These are phyloP conservation scores for Acleris holmiana DNA, from an alignment of 2,888 invertebrate genomes.

Conservation along the genomic window DNA sequence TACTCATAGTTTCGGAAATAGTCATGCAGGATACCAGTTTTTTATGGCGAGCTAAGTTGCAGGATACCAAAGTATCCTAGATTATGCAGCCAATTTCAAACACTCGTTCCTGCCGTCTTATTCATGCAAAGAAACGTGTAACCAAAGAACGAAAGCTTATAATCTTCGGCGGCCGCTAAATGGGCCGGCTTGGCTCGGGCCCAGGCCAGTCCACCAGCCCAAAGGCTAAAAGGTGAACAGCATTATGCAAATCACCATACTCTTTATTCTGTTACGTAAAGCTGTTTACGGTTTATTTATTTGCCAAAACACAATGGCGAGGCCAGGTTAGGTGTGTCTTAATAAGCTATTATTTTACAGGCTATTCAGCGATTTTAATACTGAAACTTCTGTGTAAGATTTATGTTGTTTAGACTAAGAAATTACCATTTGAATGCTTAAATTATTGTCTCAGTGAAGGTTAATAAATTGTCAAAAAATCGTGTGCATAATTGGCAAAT, in stretches of 20 bases:
- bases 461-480: too few relatives aligned
- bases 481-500: too few relatives aligned
- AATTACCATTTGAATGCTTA: slow-evolving; percentile 30
- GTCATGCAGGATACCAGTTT: too few relatives aligned
- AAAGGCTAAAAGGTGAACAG: slow-evolving; percentile 78
- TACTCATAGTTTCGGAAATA: background rate
- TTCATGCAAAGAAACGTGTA: slow-evolving; percentile 38
- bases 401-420: slow-evolving; percentile 17
- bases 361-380: slow-evolving; percentile 32
- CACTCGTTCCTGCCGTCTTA: slow-evolving; percentile 18
- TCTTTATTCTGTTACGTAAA: slow-evolving; percentile 76
- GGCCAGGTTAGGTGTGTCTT: slow-evolving; percentile 34
- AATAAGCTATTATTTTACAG: slow-evolving; percentile 37
- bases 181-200: slow-evolving; percentile 75
- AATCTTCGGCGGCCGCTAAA: slow-evolving; percentile 71
- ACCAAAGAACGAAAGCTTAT: slow-evolving; percentile 68
- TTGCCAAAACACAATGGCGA: slow-evolving; percentile 60
- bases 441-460: slow-evolving; percentile 8
- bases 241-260: slow-evolving; percentile 80
- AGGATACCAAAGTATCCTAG: background rate
- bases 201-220: slow-evolving; percentile 65
- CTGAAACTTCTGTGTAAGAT: slow-evolving; percentile 30
- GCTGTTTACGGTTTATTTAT: slow-evolving; percentile 79
- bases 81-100: slow-evolving; percentile 23
- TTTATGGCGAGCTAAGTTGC: too few relatives aligned